phyloP scores from a whole-genome alignment of 37 sponge, comb jelly and placozoan species.

The Chondrosia reniformis region DNA sequence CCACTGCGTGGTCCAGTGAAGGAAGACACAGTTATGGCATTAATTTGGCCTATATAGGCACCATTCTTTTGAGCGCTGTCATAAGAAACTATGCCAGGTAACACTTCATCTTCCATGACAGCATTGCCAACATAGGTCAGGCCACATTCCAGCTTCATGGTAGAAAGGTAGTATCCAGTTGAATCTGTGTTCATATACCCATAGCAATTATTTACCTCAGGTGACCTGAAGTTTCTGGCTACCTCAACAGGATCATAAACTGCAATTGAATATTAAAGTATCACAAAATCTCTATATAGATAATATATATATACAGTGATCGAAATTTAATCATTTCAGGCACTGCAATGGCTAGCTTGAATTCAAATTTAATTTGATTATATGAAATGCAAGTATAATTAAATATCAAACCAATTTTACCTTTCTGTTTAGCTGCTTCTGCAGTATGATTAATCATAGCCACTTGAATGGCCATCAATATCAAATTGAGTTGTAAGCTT shows the following conservation, averaged over 20 bases:
- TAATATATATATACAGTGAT: too few species aligned
- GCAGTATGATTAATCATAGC: too few species aligned
- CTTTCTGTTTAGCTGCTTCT: too few species aligned
- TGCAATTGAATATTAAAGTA: too few species aligned
- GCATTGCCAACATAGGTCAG: not conserved
- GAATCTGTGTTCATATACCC: not conserved
- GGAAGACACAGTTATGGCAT: conserved; percentile 18
- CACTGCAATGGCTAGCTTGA: too few species aligned
- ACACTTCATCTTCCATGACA: not conserved
- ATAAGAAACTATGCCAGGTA: conserved; percentile 8
- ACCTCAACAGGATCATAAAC: not conserved
- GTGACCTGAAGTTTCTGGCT: not conserved
- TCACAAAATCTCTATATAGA: too few species aligned
- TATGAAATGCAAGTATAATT: too few species aligned
- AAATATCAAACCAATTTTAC: too few species aligned
- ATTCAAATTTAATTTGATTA: too few species aligned
- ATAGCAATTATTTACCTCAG: not conserved
- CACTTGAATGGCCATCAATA: too few species aligned
- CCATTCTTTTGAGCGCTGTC: not conserved
- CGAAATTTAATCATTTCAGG: too few species aligned
- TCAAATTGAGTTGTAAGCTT: too few species aligned
- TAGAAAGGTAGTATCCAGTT: not conserved
- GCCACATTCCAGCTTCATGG: not conserved
- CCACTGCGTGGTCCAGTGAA: conserved; percentile 14
- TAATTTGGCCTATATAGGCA: conserved; percentile 16